Evolutionary conservation across 2,797 vertebrate genomes (phyloP).

Genomic region (Moxostoma hubbsi): DNA sequence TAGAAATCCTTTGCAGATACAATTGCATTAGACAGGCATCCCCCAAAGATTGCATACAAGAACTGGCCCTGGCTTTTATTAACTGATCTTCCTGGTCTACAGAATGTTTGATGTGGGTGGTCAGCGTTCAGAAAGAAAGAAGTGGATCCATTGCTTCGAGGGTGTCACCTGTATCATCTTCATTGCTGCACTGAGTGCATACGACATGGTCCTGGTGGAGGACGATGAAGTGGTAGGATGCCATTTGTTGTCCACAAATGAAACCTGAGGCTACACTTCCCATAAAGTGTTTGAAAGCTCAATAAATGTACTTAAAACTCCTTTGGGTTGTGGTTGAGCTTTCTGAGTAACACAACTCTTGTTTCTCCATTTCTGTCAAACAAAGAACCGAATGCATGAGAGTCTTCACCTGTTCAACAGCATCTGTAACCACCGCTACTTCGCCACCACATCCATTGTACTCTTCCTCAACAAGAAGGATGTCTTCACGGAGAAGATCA

Average conservation of each 20-base stretch:
- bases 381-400: conserved; percentile 98
- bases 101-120: conserved; percentile 99
- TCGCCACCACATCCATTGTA: conserved; percentile 93
- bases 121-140: conserved; percentile 97
- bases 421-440: conserved; percentile 99
- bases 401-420: conserved; percentile 99
- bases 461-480: conserved; percentile 99
- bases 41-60: too few species aligned
- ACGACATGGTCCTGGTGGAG: conserved; percentile 98
- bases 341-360: not conserved
- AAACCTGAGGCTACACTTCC: not conserved
- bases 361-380: not conserved
- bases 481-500: conserved; percentile 95
- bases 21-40: not conserved
- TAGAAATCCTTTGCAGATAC: too few species aligned
- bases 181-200: conserved; percentile 95
- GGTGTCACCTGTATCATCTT: conserved; percentile 99
- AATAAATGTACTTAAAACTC: too few species aligned
- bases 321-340: too few species aligned
- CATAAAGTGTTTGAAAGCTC: too few species aligned
- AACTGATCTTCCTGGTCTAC: conserved; percentile 40
- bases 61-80: not conserved
- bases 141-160: conserved; percentile 99
- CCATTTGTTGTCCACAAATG: not conserved
- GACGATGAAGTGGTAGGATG: conserved; percentile 95